Conservation (phyloP, 2,888 invertebrate species). For the Geotrupes spiniger region DNA sequence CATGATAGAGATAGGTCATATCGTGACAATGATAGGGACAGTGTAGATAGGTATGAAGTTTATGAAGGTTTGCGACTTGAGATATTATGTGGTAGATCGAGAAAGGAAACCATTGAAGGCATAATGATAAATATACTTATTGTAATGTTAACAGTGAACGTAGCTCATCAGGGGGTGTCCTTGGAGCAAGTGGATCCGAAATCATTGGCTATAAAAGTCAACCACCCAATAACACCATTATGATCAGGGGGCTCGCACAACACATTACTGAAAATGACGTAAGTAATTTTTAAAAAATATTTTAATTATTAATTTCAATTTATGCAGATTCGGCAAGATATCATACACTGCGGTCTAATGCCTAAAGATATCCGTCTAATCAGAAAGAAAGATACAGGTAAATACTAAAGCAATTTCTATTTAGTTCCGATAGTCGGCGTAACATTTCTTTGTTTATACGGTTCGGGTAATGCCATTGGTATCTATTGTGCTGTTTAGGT, state of each 20-base stretch:
- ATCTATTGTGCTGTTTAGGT: constrained; percentile 72
- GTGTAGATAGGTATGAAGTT: constrained; percentile 46
- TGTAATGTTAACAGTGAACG: constrained; percentile 43
- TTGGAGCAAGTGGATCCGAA: constrained; percentile 50
- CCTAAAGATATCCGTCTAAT: constrained; percentile 80
- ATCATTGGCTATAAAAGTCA: constrained; percentile 51
- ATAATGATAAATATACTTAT: constrained; percentile 19
- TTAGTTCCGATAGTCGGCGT: constrained; percentile 11
- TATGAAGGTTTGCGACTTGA: constrained; percentile 20
- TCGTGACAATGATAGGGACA: constrained; percentile 48
- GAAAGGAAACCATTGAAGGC: constrained; percentile 16
- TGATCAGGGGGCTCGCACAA: constrained; percentile 70
- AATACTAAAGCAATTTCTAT: constrained; percentile 33
- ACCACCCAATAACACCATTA: constrained; percentile 63
- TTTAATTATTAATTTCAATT: constrained; percentile 5
- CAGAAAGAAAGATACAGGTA: constrained; percentile 82
- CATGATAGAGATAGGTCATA: constrained; percentile 46
- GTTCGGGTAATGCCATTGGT: constrained; percentile 50
- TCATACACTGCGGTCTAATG: constrained; percentile 70
- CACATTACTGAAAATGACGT: constrained; percentile 77
- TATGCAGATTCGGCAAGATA: constrained; percentile 70
- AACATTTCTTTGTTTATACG: constrained; percentile 26
- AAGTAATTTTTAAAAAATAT: constrained; percentile 42
- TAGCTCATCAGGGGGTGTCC: constrained; percentile 45
- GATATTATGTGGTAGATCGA: constrained; percentile 22